A percentile compares a stretch with the other conserved stretches of the same genome.
Evolutionary conservation across 2,797 vertebrate genomes (phyloP).

Genomic region (Lepidocolaptes lacrymiger): DNA sequence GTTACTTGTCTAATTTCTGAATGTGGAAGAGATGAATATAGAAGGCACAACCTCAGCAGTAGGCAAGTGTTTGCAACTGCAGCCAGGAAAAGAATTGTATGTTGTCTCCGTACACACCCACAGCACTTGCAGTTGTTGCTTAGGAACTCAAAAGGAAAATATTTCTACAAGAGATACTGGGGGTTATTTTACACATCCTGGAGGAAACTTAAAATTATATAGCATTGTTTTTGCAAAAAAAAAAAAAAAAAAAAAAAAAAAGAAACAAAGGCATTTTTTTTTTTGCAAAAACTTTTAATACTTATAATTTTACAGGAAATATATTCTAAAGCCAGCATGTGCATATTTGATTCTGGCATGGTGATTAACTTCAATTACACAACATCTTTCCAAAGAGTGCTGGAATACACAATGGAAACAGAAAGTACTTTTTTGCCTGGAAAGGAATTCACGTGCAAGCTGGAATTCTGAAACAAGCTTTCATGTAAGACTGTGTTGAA

Average conservation of each 20-base stretch:
- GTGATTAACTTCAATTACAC: background rate
- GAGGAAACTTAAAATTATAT: background rate
- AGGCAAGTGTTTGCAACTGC: too few relatives aligned
- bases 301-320: background rate
- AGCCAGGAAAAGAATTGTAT: background rate
- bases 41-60: background rate
- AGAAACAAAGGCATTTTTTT: background rate
- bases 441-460: background rate
- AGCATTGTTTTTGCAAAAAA: background rate
- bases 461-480: background rate
- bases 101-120: background rate
- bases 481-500: background rate
- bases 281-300: background rate
- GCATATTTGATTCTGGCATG: rapidly evolving
- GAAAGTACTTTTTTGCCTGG: background rate
- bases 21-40: background rate
- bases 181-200: background rate
- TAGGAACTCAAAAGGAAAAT: background rate
- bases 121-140: background rate
- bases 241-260: too few relatives aligned
- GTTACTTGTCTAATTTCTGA: background rate
- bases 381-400: background rate
- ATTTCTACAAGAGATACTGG: background rate
- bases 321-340: background rate
- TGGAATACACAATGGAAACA: background rate